Evolutionary conservation across 2,797 vertebrate genomes (phyloP), one percentile per base, ranked within the genome.

Genomic region (Hoplostethus mediterraneus): DNA sequence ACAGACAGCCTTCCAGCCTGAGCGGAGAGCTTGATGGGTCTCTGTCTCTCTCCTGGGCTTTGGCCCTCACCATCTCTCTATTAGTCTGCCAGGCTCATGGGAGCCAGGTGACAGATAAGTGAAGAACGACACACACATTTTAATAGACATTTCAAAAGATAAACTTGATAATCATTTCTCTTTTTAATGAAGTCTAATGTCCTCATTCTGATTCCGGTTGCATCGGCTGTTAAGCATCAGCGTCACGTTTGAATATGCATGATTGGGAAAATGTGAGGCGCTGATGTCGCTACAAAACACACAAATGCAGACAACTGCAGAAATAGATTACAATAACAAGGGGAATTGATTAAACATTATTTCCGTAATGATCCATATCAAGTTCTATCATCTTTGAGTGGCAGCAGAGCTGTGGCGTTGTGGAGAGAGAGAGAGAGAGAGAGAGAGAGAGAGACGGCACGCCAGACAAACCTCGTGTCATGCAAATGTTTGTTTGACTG

Each of bases 131-230:
- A 91, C 93, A 92, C 93, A 93, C 93, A 87, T 94, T 95, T 95
- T 95, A 95, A 95, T 95, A 94, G 94, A 95, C 92, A 94, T 94
- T 94, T 94, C 91, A 94, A 93, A 95, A 93, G 94, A 95, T 95
- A 95, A 93, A 94, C 92, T 93, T 91, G 93, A 95, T 95, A 95
- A 95, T 95, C 92, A 93, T 94, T 95, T 91, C 93, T 92, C 92
- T 89, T 90, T 93, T 94, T 95, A 95, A 95, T 95, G 94, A 95
- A 95, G 94, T 93, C 85, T 90, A 94, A 94, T 94, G 92, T 92
- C 91, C 94, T 95, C 90, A 86, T 94, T 94, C 90, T 94, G 91
- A 94, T 95, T 95, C 94, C 78, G 63, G 81, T 88, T 90, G 92
- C 82, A 89, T 92, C 86, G 80, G 79, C 93, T 89, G 93, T 92